Percentiles rank a stretch among this genome's conserved stretches.
Evolutionary conservation across 2,797 vertebrate genomes (phyloP).

Genomic region (Poecilia velifera): DNA sequence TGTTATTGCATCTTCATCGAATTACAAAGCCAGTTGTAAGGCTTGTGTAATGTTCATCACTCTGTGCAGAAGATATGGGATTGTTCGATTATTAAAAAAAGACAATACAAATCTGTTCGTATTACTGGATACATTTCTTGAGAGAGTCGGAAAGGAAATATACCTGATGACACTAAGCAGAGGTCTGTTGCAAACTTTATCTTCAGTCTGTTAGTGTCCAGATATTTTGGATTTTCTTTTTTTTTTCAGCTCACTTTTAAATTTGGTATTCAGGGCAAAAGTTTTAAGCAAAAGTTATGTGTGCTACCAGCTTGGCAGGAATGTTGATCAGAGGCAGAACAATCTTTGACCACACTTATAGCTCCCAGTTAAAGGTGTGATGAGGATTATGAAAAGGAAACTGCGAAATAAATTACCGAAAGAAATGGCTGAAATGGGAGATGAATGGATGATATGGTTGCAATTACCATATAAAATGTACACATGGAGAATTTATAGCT

Average conservation of each 20-base stretch:
- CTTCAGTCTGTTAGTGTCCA: neutral
- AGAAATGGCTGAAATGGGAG: neutral
- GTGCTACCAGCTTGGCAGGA: neutral
- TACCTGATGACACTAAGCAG: neutral
- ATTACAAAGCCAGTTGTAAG: neutral
- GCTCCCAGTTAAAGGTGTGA: neutral
- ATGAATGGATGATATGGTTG: neutral
- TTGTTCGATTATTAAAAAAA: neutral
- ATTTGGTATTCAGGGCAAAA: neutral
- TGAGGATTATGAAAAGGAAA: neutral
- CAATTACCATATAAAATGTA: neutral
- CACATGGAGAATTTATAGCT: neutral
- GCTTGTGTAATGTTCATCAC: slow-evolving; percentile 2
- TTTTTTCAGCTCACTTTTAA: neutral
- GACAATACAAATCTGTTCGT: neutral
- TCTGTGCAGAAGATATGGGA: neutral
- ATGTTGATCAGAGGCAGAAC: neutral
- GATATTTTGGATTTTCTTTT: too few relatives aligned
- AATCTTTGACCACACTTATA: neutral
- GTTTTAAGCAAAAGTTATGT: neutral
- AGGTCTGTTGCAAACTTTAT: neutral
- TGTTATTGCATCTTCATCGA: neutral
- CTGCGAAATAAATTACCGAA: neutral
- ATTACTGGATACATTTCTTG: neutral
- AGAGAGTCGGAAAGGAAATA: neutral